Evolutionary conservation across 2,888 invertebrate species (phyloP), one percentile per base, ranked within the genome.

Genomic region (Dascillus cervinus): DNA sequence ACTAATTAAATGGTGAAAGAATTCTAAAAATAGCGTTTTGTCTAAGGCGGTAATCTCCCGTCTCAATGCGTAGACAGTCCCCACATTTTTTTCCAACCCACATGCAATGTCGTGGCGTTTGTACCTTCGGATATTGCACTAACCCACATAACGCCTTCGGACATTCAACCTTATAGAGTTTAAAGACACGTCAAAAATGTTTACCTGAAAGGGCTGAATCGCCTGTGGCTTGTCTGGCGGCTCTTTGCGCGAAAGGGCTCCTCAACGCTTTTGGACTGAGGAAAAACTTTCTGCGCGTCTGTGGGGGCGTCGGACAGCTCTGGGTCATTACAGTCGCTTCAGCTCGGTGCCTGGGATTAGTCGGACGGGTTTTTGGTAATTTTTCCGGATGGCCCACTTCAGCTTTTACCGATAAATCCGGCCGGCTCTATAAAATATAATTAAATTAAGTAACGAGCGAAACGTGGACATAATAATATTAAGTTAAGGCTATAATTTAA

Each of bases 261-360:
- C 84, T 72, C 39, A 88, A 65, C 13, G 79, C 81, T 62, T 85
- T 86, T 5, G 87, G 82, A 52, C 84, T 86, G 24, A 86, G 73
- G 66, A 88, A 85, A 66, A 87, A 83, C 65, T 82, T 78, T 62
- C 83, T 77, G 49, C 85, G 73, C 5, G 61, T 70, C 50, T 81
- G 80, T 0, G 84, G 84, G 24, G 88, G 87, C 26, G 87, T 87
- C 24, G 87, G 86, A 55, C 86, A 87, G 69, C 82, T 82, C 61
- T 83, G 74, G 11, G 74, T 72, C 72, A 76, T 74, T 60, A 65
- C 75, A 4, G 28, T 29, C n/a, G 32, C 31, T 3, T 37, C 34
- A 41, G 47, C 43, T 33, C 53, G 44, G 14, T 29, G 41, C 17
- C 53, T 47, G 43, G 57, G 55, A 53, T 74, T 64, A 52, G 67